Base-by-base conservation (phyloP, 2,113 vertebrate genomes). In the Gymnobelideus leadbeateri region DNA sequence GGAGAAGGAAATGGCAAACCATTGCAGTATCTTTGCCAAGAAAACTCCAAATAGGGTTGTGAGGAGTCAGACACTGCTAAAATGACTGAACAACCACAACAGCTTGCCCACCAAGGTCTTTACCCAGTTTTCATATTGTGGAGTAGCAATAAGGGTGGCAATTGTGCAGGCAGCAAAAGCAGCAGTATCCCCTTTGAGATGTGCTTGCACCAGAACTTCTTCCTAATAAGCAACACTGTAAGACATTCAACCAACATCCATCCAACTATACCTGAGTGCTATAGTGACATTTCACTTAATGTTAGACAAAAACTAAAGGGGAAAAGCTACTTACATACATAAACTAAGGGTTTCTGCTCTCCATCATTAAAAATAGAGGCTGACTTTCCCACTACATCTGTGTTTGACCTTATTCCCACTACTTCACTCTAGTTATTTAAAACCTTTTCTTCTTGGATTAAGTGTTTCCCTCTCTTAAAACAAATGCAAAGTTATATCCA, bases 401-500 rank as follows among this genome's bases (percentile, higher is more conserved):
- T 92, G 24, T 89, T 96, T 77, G 46, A 51, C 51, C 37, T 94
- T 53, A 37, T n/a, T 25, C n/a, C n/a, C 25, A 28, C n/a, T 89
- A 28, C 24, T 52, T n/a, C 5, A 2, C 51, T 54, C 31, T 77
- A 21, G 61, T 89, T 47, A n/a, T 93, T 91, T 46, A 90, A 61
- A 93, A 47, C 8, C 25, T 89, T 84, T 84, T 84, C 46, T 0
- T 11, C 8, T 53, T 53, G 31, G 2, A 43, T 43, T 37, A 94
- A 92, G 53, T 19, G 24, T 43, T 77, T 90, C 51, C 37, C 96
- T 95, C 28, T 94, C 93, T 95, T 77, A 24, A 47, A 61, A 51
- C 51, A 92, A 92, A 92, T 25, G 91, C 51, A 92, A 96, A 97
- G 94, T 95, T 93, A 92, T 96, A 51, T 43, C 91, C 95, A 94